phyloP scores from a whole-genome alignment of 2,888 invertebrate genomes.

The Xanthia icteritia region DNA sequence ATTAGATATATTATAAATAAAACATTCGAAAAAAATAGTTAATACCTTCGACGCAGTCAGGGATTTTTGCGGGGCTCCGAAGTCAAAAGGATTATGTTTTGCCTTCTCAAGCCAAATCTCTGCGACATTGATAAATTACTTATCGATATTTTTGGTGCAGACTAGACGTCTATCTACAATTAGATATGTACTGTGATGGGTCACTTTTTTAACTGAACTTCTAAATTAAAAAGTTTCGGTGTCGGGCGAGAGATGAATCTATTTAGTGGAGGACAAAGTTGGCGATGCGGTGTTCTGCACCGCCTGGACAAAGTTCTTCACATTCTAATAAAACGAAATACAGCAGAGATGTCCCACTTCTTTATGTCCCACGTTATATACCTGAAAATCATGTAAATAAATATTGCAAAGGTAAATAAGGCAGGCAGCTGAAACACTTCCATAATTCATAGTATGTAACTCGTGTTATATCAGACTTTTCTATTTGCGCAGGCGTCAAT shows the following conservation, averaged over 20 bases:
- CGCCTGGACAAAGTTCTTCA: constrained; percentile 59
- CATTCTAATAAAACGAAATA: constrained; percentile 60
- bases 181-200: constrained; percentile 5
- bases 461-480: constrained; percentile 38
- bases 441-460: constrained; percentile 47
- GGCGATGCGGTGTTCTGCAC: constrained; percentile 49
- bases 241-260: constrained; percentile 69
- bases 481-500: constrained; percentile 37
- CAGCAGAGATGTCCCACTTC: constrained; percentile 49
- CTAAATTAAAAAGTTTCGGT: constrained; percentile 73
- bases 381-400: constrained; percentile 10
- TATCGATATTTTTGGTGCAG: constrained; percentile 45
- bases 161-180: constrained; percentile 9
- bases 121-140: constrained; percentile 55
- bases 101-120: constrained; percentile 44
- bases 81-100: constrained; percentile 59
- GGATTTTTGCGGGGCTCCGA: constrained; percentile 33
- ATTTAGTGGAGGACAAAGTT: constrained; percentile 73
- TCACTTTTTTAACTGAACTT: constrained; percentile 59
- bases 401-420: constrained; percentile 18
- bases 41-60: constrained; percentile 36
- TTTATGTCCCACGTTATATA: constrained; percentile 35
- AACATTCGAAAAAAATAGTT: constrained; percentile 34
- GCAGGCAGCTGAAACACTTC: constrained; percentile 34
- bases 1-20: constrained; percentile 47